phyloP scores from a whole-genome alignment of 2,888 invertebrate species.

The Anoncus sp. region DNA sequence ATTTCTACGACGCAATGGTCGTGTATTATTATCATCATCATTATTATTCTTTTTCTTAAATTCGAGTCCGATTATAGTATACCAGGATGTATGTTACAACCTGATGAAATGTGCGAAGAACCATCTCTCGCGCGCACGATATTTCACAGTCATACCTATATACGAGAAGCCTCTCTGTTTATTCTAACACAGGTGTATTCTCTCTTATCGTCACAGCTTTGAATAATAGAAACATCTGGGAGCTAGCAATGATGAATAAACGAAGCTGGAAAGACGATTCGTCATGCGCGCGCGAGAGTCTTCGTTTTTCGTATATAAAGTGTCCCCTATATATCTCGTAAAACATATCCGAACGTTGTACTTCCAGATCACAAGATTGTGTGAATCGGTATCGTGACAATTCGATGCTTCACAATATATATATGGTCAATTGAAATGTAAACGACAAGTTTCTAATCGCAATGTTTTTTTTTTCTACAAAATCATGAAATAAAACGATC shows the following conservation, averaged over 20 bases:
- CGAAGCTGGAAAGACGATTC: slow-evolving; percentile 29
- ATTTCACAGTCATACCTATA: slow-evolving; percentile 4
- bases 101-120: slow-evolving; percentile 3
- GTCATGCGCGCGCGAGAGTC: slow-evolving; percentile 14
- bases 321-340: slow-evolving; percentile 8
- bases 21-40: not conserved
- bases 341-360: not conserved
- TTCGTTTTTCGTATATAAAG: too few relatives aligned
- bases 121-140: not conserved
- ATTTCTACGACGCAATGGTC: not conserved
- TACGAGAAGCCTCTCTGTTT: slow-evolving; percentile 7
- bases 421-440: too few relatives aligned
- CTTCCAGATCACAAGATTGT: not conserved
- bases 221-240: slow-evolving; percentile 54
- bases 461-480: too few relatives aligned
- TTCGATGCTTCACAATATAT: not conserved
- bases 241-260: slow-evolving; percentile 38
- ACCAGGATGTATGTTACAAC: not conserved
- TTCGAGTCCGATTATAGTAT: not conserved
- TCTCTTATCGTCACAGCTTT: slow-evolving; percentile 50
- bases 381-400: not conserved
- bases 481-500: too few relatives aligned
- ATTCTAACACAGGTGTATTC: slow-evolving; percentile 48
- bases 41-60: not conserved
- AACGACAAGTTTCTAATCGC: too few relatives aligned